Evolutionary conservation across 2,113 vertebrate species (phyloP).

Genomic region (Siniperca chuatsi): DNA sequence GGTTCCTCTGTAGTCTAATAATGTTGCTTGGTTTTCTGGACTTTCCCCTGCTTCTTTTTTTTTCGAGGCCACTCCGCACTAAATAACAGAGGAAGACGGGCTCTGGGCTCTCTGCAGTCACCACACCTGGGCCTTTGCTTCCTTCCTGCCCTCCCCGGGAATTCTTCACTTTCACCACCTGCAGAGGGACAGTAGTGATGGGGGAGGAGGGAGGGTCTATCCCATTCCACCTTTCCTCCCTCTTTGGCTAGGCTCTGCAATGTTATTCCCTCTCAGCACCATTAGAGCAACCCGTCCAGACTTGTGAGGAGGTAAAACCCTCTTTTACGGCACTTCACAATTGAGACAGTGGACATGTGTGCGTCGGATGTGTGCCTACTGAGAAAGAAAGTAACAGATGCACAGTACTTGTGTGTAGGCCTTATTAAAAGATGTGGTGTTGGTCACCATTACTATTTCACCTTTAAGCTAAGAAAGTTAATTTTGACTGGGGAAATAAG

Average conservation of each 20-base stretch:
- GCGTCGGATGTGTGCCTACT: background rate
- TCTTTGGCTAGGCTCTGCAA: slow-evolving; percentile 44
- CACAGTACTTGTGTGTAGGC: background rate
- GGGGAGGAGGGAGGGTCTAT: slow-evolving; percentile 19
- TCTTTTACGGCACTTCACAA: slow-evolving; percentile 38
- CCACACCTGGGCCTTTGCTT: slow-evolving; percentile 77
- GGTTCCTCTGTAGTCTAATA: slow-evolving; percentile 51
- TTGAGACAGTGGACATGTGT: slow-evolving; percentile 40
- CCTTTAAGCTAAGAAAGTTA: background rate
- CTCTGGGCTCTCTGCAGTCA: slow-evolving; percentile 52
- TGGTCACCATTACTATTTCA: background rate
- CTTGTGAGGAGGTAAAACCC: slow-evolving; percentile 45
- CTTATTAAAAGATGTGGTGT: background rate
- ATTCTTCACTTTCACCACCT: slow-evolving; percentile 83
- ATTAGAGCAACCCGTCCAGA: slow-evolving; percentile 55
- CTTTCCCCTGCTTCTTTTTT: slow-evolving; percentile 64
- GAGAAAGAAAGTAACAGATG: background rate
- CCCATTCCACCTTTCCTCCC: slow-evolving; percentile 53
- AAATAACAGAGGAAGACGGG: slow-evolving; percentile 73
- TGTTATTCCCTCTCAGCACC: slow-evolving; percentile 53
- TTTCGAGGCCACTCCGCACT: slow-evolving; percentile 57
- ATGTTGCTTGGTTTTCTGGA: slow-evolving; percentile 51
- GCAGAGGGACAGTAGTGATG: slow-evolving; percentile 52
- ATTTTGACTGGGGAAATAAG: background rate
- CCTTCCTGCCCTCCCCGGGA: slow-evolving; percentile 80